Conservation (phyloP, 2,888 invertebrate species). For the Diarsia rubi region DNA sequence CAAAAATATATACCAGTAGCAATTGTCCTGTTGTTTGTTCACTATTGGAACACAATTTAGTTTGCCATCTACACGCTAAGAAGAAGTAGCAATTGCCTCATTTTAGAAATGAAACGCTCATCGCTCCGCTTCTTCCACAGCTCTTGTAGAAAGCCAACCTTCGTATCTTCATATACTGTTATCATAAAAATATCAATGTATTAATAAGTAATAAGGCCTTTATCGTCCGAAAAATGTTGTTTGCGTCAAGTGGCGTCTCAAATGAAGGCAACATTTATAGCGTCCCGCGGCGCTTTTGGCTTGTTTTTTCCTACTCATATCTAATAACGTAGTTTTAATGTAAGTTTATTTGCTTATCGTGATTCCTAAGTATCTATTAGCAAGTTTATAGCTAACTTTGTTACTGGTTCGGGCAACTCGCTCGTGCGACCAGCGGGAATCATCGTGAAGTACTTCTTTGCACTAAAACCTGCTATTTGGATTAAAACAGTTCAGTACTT, state of each 20-base stretch:
- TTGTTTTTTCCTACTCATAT: conserved; percentile 66
- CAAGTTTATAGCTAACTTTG: conserved; percentile 51
- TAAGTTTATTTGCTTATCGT: conserved; percentile 66
- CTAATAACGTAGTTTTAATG: conserved; percentile 59
- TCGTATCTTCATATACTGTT: conserved; percentile 57
- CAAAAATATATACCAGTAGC: not conserved
- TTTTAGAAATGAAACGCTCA: conserved; percentile 3
- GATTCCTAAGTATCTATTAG: conserved; percentile 61
- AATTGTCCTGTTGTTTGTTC: not conserved
- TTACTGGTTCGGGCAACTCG: conserved; percentile 15
- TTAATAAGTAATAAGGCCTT: conserved; percentile 68
- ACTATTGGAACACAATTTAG: too few relatives aligned
- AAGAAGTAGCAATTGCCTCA: not conserved
- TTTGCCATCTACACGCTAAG: too few relatives aligned
- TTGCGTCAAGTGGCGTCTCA: conserved; percentile 62
- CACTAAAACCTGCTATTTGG: not conserved
- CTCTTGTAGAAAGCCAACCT: conserved; percentile 13
- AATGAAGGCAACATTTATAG: conserved; percentile 62
- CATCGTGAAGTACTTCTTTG: not conserved
- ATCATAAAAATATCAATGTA: conserved; percentile 68
- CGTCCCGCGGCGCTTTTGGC: conserved; percentile 65
- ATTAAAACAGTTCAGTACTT: not conserved
- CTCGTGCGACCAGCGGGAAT: conserved; percentile 17
- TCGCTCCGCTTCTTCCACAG: conserved; percentile 11
- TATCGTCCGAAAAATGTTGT: conserved; percentile 63